These are phyloP conservation scores for Aphelinus atriplicis DNA, from an alignment of 1,140 invertebrate species.

Conservation along the genomic window DNA sequence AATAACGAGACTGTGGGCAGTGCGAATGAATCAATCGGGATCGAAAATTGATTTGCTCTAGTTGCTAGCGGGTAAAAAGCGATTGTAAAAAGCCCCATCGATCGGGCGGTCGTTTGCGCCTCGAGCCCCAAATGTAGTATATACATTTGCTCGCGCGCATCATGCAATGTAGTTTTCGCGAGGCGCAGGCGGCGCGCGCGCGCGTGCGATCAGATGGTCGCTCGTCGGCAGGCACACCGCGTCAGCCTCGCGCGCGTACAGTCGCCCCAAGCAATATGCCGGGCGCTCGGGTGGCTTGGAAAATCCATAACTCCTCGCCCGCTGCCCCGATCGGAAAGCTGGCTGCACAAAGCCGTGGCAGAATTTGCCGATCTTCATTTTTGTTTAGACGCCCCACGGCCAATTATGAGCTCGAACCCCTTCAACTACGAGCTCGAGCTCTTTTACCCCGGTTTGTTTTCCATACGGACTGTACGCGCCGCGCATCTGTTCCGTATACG, in stretches of 20 bases:
- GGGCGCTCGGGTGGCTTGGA: not conserved
- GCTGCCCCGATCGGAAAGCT: slow-evolving; percentile 38
- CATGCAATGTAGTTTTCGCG: no score
- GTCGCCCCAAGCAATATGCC: not conserved
- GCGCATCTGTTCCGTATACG: slow-evolving; percentile 33
- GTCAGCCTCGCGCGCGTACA: slow-evolving; percentile 6
- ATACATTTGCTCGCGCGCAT: no score
- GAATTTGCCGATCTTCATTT: slow-evolving; percentile 56
- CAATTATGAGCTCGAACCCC: slow-evolving; percentile 48
- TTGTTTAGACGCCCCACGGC: slow-evolving; percentile 55
- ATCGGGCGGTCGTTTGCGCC: no score
- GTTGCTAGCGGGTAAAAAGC: no score
- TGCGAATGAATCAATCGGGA: no score
- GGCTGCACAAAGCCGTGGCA: slow-evolving; percentile 59
- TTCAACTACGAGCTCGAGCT: slow-evolving; percentile 32
- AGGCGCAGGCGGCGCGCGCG: not conserved
- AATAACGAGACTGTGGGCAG: no score
- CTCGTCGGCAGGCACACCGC: not conserved
- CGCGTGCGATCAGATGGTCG: slow-evolving; percentile 21
- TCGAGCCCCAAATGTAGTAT: no score
- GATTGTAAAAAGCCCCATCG: no score
- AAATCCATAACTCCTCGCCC: slow-evolving; percentile 46
- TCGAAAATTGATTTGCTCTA: no score
- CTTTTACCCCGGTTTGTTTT: slow-evolving; percentile 37
- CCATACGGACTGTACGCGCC: slow-evolving; percentile 45